Evolutionary conservation across 92 coral and sea anemone species (phyloP).

Genomic region (Paragorgia papillata): DNA sequence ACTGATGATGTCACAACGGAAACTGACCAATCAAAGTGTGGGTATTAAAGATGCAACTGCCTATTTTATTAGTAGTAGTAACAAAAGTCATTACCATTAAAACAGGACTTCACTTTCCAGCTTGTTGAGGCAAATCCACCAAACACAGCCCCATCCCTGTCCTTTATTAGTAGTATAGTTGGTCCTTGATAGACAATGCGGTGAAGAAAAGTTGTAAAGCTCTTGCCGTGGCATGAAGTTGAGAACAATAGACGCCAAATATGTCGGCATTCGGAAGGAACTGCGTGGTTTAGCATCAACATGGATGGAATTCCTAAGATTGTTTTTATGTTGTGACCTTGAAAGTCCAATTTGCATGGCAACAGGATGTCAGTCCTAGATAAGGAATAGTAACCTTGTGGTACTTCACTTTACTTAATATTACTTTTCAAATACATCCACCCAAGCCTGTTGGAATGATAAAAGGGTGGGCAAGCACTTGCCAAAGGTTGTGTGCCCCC

Average conservation of each 20-base stretch:
- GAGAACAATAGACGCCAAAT: slow-evolving; percentile 85
- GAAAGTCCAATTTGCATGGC: slow-evolving; percentile 82
- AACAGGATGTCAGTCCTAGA: slow-evolving; percentile 80
- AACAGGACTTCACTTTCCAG: slow-evolving; percentile 85
- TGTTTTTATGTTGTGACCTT: slow-evolving; percentile 66
- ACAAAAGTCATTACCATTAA: slow-evolving; percentile 90
- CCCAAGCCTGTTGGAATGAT: too few species aligned
- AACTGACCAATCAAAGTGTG: too few species aligned
- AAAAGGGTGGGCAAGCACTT: too few species aligned
- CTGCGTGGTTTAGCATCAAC: slow-evolving; percentile 68
- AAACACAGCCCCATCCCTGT: slow-evolving; percentile 76
- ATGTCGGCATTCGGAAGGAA: slow-evolving; percentile 73
- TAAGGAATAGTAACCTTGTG: too few species aligned
- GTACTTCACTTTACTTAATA: too few species aligned
- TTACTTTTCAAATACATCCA: too few species aligned
- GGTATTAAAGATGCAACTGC: too few species aligned
- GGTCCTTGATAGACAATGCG: slow-evolving; percentile 91
- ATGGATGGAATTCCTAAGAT: slow-evolving; percentile 76
- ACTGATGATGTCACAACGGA: too few species aligned
- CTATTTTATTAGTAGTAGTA: too few species aligned
- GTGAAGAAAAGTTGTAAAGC: slow-evolving; percentile 83
- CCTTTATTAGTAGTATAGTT: slow-evolving; percentile 62
- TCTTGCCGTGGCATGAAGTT: slow-evolving; percentile 84
- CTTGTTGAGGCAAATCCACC: slow-evolving; percentile 95
- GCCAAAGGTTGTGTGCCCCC: too few species aligned